Conservation (phyloP, 2,797 vertebrate species). For the Buceros bicornis region DNA sequence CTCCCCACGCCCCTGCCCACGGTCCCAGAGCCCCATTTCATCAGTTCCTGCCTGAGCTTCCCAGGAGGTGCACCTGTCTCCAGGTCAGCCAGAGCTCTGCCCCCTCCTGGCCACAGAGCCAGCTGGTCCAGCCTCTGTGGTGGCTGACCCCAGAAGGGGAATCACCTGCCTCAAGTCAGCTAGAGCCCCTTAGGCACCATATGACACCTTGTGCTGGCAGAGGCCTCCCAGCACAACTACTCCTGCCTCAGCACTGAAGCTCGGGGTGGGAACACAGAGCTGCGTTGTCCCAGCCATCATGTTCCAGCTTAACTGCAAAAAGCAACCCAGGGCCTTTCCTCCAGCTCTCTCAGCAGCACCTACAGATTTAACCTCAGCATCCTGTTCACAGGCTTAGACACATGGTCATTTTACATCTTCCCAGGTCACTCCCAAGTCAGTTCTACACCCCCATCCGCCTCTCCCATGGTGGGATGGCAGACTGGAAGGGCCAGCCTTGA, state of each 20-base stretch:
- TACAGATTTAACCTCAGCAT: neutral
- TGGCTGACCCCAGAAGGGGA: neutral
- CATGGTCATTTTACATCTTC: neutral
- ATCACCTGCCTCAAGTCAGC: neutral
- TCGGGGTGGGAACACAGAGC: neutral
- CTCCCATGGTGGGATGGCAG: neutral
- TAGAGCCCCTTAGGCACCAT: neutral
- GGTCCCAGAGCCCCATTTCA: neutral
- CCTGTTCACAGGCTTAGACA: neutral
- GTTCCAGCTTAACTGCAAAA: neutral
- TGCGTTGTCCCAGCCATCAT: neutral
- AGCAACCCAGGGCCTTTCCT: neutral
- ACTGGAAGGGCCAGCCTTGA: neutral
- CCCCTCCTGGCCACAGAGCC: neutral
- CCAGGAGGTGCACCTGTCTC: neutral
- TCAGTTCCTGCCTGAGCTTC: neutral
- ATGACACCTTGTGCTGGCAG: fast-evolving
- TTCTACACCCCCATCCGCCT: neutral
- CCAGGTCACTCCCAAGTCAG: neutral
- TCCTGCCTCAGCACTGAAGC: neutral
- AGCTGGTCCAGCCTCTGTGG: neutral
- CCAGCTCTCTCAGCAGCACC: neutral
- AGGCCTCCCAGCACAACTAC: neutral
- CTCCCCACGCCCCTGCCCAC: neutral
- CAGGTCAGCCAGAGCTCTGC: neutral